Evolutionary conservation across 1,140 invertebrate genomes (phyloP), one percentile per base, ranked within the genome.

Genomic region (Drosophila sechellia): DNA sequence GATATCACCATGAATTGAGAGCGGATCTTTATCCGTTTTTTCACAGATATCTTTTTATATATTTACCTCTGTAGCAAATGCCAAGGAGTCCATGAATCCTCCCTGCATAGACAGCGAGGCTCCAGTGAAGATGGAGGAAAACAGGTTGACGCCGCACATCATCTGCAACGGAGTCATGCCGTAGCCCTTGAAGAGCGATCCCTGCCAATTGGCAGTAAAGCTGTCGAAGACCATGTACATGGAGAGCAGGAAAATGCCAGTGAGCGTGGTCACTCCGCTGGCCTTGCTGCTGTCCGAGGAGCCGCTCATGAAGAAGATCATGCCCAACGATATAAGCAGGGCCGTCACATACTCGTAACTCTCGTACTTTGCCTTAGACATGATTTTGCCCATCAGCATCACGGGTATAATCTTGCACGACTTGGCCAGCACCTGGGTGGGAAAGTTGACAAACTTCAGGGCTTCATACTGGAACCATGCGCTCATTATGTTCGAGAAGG

Each of bases 391-490:
- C 97, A 99, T 98, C 68, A 99, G 92, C 98, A 99, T 99, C 0
- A 98, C 98, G 10, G 97, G 97, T 73, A 99, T 98, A 22, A 98
- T 95, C 93, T 98, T 98, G 25, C 95, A 97, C 25, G 98, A 97
- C 93, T 99, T 99, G 4, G 98, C 97, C 61, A 99, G 92, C 54
- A 98, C 97, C 94, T 99, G 98, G 43, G 98, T 98, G 3, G 98
- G 98, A 93, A 99, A 99, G 87, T 96, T 98, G 75, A 99, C 97
- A 93, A 96, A 99, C 93, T 99, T 99, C 3, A 99, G 93, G 20
- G 98, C 98, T 93, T 99, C 99, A 92, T 99, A 99, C 93, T 99
- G 99, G 93, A 98, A 99, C 98, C 98, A 99, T 42, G 98, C 98
- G 92, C 98, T 99, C 95, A 99, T 96, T 65, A 99, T 98, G 93